A percentile compares a stretch with the other conserved stretches of the same genome.
These are phyloP conservation scores for Platerodrilus igneus DNA, from an alignment of 2,888 invertebrate genomes.

Conservation along the genomic window DNA sequence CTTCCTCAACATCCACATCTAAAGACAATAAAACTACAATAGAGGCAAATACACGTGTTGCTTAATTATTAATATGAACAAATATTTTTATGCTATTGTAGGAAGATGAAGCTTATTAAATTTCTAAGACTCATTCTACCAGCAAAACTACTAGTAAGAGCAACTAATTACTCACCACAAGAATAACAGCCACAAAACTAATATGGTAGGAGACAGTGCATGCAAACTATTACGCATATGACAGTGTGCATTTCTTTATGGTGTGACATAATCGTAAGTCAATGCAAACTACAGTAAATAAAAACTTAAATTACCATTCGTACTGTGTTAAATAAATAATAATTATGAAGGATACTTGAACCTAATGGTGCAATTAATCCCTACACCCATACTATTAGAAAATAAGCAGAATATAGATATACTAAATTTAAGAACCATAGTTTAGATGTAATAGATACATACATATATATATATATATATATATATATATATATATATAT, in stretches of 20 bases:
- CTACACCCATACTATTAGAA: too few relatives aligned
- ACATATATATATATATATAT: too few relatives aligned
- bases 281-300: slow-evolving; percentile 48
- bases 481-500: too few relatives aligned
- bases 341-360: too few relatives aligned
- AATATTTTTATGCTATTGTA: slow-evolving; percentile 1
- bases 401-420: too few relatives aligned
- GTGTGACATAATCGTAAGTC: slow-evolving; percentile 47
- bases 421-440: too few relatives aligned
- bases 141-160: slow-evolving; percentile 35
- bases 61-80: not conserved
- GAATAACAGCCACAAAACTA: slow-evolving; percentile 46
- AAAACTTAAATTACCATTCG: slow-evolving; percentile 37
- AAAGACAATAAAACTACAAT: slow-evolving; percentile 20
- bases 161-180: slow-evolving; percentile 48
- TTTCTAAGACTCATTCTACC: slow-evolving; percentile 22
- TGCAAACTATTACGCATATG: slow-evolving; percentile 47
- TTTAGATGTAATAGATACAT: too few relatives aligned
- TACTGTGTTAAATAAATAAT: too few relatives aligned
- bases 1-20: slow-evolving; percentile 60
- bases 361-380: too few relatives aligned
- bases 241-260: slow-evolving; percentile 47
- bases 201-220: slow-evolving; percentile 47
- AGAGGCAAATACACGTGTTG: too few relatives aligned
- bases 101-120: slow-evolving; percentile 5